phyloP scores from a whole-genome alignment of 1,140 invertebrate genomes.

The Drosophila nannoptera region DNA sequence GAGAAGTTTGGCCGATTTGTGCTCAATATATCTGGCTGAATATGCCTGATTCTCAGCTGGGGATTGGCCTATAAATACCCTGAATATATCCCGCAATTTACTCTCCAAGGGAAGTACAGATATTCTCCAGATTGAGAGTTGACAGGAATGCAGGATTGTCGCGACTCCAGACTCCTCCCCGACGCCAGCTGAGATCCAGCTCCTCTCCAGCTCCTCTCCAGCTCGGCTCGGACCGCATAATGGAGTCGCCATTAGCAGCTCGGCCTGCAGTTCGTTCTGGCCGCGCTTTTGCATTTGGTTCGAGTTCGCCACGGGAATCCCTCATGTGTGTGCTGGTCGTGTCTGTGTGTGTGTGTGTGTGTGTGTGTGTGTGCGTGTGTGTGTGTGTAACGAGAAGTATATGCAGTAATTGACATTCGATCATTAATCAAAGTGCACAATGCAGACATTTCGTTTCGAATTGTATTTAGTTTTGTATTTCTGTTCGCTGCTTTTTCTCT shows the following conservation, averaged over 20 bases:
- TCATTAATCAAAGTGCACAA: conserved; percentile 79
- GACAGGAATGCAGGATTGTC: no score
- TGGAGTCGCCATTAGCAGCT: conserved; percentile 10
- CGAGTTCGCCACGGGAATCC: conserved; percentile 23
- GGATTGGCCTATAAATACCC: no score
- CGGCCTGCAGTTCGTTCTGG: conserved; percentile 9
- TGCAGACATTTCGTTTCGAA: conserved; percentile 73
- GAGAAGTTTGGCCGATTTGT: no score
- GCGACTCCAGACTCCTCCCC: no score
- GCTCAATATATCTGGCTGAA: no score
- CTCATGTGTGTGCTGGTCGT: conserved; percentile 7
- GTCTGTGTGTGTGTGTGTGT: conserved; percentile 12
- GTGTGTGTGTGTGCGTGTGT: conserved; percentile 14
- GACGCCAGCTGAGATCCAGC: no score
- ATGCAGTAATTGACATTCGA: conserved; percentile 77
- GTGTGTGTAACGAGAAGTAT: conserved; percentile 43
- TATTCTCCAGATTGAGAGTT: no score
- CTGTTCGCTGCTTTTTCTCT: conserved; percentile 23
- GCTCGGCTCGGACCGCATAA: not conserved
- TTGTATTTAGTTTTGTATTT: conserved; percentile 62
- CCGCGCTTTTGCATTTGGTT: conserved; percentile 22
- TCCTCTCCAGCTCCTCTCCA: not conserved
- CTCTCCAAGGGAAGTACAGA: no score
- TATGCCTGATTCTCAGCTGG: no score
- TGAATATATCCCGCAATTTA: no score